Conservation (phyloP, 2,888 invertebrate species). For the Latheticus oryzae region DNA sequence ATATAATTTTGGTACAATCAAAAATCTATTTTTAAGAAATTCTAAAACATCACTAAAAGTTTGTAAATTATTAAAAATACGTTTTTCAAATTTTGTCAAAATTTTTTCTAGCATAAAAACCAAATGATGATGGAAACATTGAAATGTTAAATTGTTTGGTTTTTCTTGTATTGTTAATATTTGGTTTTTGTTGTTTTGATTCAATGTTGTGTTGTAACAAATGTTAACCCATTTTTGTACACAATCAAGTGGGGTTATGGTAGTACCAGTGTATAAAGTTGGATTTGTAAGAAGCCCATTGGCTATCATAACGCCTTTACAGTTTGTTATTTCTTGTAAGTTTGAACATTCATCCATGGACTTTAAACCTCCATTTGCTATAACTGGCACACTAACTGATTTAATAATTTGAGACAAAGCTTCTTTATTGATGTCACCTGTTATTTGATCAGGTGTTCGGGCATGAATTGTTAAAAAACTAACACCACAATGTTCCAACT, state of each 20-base stretch:
- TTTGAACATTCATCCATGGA: constrained; percentile 76
- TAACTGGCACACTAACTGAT: constrained; percentile 81
- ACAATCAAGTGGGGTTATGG: constrained; percentile 79
- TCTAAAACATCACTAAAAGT: constrained; percentile 76
- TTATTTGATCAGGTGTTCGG: constrained; percentile 85
- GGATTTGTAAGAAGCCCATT: constrained; percentile 93
- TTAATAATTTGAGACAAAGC: constrained; percentile 79
- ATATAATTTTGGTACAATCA: constrained; percentile 63
- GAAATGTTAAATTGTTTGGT: constrained; percentile 76
- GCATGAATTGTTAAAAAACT: constrained; percentile 93
- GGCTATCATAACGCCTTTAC: constrained; percentile 93
- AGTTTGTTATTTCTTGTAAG: constrained; percentile 76
- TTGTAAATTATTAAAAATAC: constrained; percentile 82
- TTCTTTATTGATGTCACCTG: constrained; percentile 76
- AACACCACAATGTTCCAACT: constrained; percentile 86
- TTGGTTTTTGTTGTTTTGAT: constrained; percentile 4
- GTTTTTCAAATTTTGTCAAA: constrained; percentile 77
- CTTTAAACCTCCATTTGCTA: constrained; percentile 93
- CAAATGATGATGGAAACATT: constrained; percentile 94
- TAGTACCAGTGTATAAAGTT: constrained; percentile 82
- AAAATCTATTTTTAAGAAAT: constrained; percentile 74
- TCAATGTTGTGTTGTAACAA: constrained; percentile 68
- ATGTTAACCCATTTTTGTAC: constrained; percentile 85
- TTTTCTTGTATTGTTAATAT: constrained; percentile 62
- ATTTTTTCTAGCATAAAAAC: constrained; percentile 94